phyloP scores from a whole-genome alignment of 2,113 vertebrate genomes.

The Oriolus oriolus region DNA sequence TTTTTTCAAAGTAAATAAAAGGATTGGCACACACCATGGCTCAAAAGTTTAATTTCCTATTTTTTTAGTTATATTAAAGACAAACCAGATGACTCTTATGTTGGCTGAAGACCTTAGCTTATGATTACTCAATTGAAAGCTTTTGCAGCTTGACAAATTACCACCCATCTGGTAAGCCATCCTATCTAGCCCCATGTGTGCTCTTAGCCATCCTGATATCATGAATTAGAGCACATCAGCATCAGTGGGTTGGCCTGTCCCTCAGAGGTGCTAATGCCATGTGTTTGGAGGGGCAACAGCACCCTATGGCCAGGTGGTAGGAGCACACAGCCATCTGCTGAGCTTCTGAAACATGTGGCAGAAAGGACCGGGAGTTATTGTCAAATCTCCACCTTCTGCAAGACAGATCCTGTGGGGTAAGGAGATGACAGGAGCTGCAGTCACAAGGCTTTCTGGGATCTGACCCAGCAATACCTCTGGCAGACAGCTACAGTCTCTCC shows the following conservation, averaged over 20 bases:
- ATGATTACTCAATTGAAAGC: constrained; percentile 27
- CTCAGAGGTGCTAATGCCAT: constrained; percentile 44
- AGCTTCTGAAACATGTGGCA: constrained; percentile 38
- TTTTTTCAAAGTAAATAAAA: constrained; percentile 4
- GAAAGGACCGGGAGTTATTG: background rate
- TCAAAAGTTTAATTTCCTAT: constrained; percentile 11
- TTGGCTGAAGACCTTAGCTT: constrained; percentile 31
- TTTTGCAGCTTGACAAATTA: constrained; percentile 56
- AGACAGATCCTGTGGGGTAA: constrained; percentile 4
- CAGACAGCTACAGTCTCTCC: background rate
- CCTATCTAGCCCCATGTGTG: constrained; percentile 2
- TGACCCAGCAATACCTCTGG: background rate
- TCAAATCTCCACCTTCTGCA: constrained; percentile 28
- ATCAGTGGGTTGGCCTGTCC: background rate
- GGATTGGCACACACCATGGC: background rate
- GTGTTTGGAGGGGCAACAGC: constrained; percentile 29
- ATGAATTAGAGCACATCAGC: constrained; percentile 13
- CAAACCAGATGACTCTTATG: background rate
- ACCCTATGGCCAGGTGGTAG: constrained; percentile 31
- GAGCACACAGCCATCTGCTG: constrained; percentile 40
- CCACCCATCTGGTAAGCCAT: constrained; percentile 50
- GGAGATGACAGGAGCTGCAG: constrained; percentile 3
- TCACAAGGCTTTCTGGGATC: background rate
- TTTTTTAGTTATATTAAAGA: background rate
- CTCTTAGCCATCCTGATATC: background rate